These are phyloP conservation scores for Latrodectus elegans DNA, from an alignment of 2,888 invertebrate genomes.

Conservation along the genomic window DNA sequence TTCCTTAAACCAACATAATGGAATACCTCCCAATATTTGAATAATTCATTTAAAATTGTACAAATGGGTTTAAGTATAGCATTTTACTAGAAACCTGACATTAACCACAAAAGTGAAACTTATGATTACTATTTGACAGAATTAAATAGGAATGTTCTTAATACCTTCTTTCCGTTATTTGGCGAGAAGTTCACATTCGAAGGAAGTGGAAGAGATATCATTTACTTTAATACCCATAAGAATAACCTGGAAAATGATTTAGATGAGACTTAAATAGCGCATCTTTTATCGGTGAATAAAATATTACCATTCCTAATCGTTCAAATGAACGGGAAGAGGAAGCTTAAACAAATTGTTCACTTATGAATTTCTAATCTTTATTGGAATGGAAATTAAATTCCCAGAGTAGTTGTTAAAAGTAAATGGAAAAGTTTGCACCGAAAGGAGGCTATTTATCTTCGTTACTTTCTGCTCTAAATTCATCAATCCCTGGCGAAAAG, in stretches of 20 bases:
- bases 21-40: no score
- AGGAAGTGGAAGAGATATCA: no score
- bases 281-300: slow-evolving; percentile 1
- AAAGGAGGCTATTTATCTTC: slow-evolving; percentile 31
- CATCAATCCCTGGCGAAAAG: not conserved
- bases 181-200: no score
- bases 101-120: no score
- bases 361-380: slow-evolving; percentile 9
- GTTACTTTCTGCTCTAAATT: slow-evolving; percentile 8
- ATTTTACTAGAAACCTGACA: no score
- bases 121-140: no score
- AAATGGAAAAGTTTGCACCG: not conserved
- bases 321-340: not conserved
- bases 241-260: not conserved
- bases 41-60: no score
- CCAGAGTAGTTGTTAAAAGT: slow-evolving; percentile 1
- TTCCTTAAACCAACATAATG: no score
- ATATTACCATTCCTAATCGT: slow-evolving; percentile 11
- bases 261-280: slow-evolving; percentile 3
- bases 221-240: no score
- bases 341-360: not conserved
- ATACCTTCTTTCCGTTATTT: no score
- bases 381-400: slow-evolving; percentile 13
- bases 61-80: no score
- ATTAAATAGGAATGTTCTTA: no score